Evolutionary conservation across 2,888 invertebrate genomes (phyloP), one percentile per base, ranked within the genome.

Genomic region (Iphiclides podalirius): DNA sequence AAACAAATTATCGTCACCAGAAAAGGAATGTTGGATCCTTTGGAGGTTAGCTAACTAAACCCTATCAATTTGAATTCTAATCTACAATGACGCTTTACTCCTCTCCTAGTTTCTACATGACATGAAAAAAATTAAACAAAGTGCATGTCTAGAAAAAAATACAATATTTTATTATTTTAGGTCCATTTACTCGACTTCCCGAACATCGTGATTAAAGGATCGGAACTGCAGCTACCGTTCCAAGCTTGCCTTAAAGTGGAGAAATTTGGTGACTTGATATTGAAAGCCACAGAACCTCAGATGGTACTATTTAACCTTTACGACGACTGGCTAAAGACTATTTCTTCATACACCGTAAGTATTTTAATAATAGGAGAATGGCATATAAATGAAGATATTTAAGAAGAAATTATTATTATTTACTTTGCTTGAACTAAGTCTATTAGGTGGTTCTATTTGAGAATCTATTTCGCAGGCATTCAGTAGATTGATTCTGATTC

Each of bases 271-370:
- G 99, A 99, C 88, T 90, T 99, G 52, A 99, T 99, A 69, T 89
- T 99, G 47, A 99, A 99, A 82, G 99, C 99, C 0, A 99, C 98
- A 0, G 99, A 99, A 73, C 99, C 99, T 0, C 99, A 99, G 87
- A 99, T 99, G 99, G 99, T 99, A 35, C 89, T 99, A 20, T 99
- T 99, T 90, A 99, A 99, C 87, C 89, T 99, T 40, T 99, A 99
- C 68, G 99, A 99, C 70, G 99, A 99, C 81, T 99, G 99, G 99
- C 90, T 99, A 50, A 99, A 99, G 81, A 98, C 99, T 0, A 99
- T 99, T 67, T 99, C 99, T 0, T 99, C 98, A 0, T 99, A 99
- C 76, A 99, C 99, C 1, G 94, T 93, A 62, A 87, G 88, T 70
- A 41, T 43, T 42, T 33, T n/a, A n/a, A n/a, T n/a, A n/a, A n/a